Conservation (phyloP, 1,140 invertebrate genomes). For the Pectinophora gossypiella region DNA sequence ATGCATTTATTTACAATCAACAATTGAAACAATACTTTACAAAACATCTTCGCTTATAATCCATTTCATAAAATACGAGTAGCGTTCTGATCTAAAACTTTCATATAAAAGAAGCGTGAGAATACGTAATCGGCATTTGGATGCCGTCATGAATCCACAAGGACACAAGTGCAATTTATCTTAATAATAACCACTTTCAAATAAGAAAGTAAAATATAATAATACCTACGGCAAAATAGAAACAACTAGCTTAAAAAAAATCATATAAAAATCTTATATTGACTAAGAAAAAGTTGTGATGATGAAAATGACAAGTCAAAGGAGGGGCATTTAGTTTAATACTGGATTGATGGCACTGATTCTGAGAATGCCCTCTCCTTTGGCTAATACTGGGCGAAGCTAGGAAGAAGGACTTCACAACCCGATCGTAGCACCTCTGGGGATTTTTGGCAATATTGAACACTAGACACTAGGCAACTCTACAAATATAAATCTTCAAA, state of each 20-base stretch:
- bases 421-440: conserved; percentile 59
- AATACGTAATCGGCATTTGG: conserved; percentile 59
- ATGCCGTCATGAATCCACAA: conserved; percentile 68
- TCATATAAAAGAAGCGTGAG: conserved; percentile 61
- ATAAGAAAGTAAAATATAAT: conserved; percentile 67
- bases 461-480: too few relatives aligned
- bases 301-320: conserved; percentile 67
- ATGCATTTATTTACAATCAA: conserved; percentile 74
- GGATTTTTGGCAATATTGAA: conserved; percentile 43
- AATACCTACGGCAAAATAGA: conserved; percentile 71
- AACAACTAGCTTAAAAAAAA: conserved; percentile 69
- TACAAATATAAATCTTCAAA: too few relatives aligned
- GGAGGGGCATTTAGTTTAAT: conserved; percentile 64
- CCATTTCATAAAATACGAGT: conserved; percentile 56
- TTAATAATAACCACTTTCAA: conserved; percentile 69
- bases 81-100: conserved; percentile 50
- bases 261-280: conserved; percentile 69
- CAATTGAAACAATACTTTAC: conserved; percentile 68
- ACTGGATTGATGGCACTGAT: conserved; percentile 72
- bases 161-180: conserved; percentile 72
- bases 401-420: conserved; percentile 74
- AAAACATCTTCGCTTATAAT: conserved; percentile 58
- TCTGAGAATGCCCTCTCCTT: conserved; percentile 63
- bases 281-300: conserved; percentile 74
- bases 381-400: conserved; percentile 71